Evolutionary conservation across 2,113 vertebrate genomes (phyloP).

Genomic region (Thamnophis sirtalis): DNA sequence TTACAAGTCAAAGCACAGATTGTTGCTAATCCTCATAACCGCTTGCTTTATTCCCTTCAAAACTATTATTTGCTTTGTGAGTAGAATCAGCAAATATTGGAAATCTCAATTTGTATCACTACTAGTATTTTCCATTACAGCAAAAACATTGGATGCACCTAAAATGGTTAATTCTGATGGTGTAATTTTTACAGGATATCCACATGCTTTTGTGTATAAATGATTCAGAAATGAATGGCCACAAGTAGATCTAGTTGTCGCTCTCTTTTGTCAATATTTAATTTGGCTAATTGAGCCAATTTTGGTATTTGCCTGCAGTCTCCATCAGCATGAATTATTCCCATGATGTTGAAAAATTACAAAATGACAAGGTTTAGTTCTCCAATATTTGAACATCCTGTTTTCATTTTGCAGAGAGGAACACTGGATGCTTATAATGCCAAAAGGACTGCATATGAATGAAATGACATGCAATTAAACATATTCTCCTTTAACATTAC

Average conservation of each 20-base stretch:
- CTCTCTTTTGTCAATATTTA: background rate
- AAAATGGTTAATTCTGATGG: background rate
- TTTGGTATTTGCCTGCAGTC: background rate
- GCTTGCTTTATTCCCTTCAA: background rate
- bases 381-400: background rate
- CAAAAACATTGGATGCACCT: background rate
- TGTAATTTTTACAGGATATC: background rate
- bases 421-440: background rate
- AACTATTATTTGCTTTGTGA: background rate
- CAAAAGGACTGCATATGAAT: background rate
- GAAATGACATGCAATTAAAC: conserved; percentile 3
- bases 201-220: background rate
- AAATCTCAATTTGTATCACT: background rate
- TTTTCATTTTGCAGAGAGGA: background rate
- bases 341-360: background rate
- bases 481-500: conserved; percentile 5
- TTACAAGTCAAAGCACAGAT: background rate
- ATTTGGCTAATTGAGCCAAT: background rate
- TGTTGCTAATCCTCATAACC: background rate
- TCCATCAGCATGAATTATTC: background rate
- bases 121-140: background rate
- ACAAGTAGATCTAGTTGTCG: background rate
- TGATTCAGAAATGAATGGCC: background rate
- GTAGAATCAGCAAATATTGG: background rate
- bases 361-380: background rate